Conservation (phyloP, 2,113 vertebrate genomes). For the Phaethon lepturus region DNA sequence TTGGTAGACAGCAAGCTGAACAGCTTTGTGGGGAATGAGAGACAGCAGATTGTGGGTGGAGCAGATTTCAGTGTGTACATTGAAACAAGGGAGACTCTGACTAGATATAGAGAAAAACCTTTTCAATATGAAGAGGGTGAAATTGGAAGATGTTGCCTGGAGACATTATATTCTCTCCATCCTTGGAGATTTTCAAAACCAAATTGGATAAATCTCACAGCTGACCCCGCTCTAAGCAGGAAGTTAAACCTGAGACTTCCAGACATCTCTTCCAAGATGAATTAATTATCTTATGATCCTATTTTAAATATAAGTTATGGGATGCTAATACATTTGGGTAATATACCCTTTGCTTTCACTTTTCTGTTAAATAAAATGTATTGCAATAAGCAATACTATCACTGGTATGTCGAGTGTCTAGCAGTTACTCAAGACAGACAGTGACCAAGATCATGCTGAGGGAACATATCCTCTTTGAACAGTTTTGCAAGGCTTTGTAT, state of each 20-base stretch:
- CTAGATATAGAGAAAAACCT: neutral
- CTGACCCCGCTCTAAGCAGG: neutral
- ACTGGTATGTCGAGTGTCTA: neutral
- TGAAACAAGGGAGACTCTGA: neutral
- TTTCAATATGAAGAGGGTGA: neutral
- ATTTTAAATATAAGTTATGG: neutral
- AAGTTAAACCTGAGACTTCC: neutral
- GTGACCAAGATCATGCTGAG: neutral
- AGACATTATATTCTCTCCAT: neutral
- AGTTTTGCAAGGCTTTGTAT: neutral
- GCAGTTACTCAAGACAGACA: neutral
- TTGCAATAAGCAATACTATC: neutral
- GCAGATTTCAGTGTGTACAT: neutral
- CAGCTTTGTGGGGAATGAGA: neutral
- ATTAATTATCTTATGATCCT: neutral
- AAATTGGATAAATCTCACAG: neutral
- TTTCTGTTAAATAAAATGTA: neutral
- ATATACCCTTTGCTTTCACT: neutral
- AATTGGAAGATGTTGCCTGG: neutral
- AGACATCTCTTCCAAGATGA: neutral
- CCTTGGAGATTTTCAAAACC: neutral
- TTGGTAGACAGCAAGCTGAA: neutral
- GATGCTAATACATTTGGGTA: neutral
- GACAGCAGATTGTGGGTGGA: neutral
- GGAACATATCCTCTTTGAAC: neutral